phyloP scores from a whole-genome alignment of 1,140 invertebrate species.

The Aphelenchoides avenae region DNA sequence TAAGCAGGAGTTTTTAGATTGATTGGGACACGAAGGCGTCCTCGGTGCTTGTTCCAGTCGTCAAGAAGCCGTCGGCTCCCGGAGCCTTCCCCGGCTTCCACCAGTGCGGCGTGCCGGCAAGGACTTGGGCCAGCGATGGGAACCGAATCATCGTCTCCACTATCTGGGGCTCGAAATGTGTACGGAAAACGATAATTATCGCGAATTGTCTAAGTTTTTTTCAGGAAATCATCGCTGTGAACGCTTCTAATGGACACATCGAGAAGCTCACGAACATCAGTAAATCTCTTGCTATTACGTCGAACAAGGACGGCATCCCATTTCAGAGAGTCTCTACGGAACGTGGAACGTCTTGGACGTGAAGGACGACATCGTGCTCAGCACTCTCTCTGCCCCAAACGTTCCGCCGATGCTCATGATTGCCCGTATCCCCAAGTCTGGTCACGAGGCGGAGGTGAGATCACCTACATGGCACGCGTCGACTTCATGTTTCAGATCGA shows the following conservation, averaged over 20 bases:
- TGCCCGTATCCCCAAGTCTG: no score
- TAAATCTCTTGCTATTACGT: not conserved
- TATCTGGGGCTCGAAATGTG: constrained; percentile 1
- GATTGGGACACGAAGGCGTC: not conserved
- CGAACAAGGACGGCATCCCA: not conserved
- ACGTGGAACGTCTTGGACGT: constrained; percentile 7
- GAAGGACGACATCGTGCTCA: constrained; percentile 6
- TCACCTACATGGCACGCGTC: no score
- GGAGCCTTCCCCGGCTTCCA: constrained; percentile 5
- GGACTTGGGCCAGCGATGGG: constrained; percentile 6
- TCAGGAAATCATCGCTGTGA: not conserved
- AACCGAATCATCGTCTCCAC: constrained; percentile 10
- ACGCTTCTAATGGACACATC: no score
- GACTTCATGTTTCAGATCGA: no score
- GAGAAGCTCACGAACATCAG: no score
- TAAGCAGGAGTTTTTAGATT: no score
- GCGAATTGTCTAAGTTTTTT: not conserved
- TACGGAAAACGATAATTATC: not conserved
- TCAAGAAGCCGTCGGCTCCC: not conserved
- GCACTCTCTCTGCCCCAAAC: constrained; percentile 5
- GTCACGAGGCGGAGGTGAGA: no score
- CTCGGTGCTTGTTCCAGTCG: not conserved
- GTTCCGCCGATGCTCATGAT: constrained; percentile 5
- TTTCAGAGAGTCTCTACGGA: constrained; percentile 1
- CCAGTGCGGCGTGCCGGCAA: not conserved